These are phyloP conservation scores for Rotaria macrura DNA, from an alignment of 2,888 invertebrate genomes.

Conservation along the genomic window DNA sequence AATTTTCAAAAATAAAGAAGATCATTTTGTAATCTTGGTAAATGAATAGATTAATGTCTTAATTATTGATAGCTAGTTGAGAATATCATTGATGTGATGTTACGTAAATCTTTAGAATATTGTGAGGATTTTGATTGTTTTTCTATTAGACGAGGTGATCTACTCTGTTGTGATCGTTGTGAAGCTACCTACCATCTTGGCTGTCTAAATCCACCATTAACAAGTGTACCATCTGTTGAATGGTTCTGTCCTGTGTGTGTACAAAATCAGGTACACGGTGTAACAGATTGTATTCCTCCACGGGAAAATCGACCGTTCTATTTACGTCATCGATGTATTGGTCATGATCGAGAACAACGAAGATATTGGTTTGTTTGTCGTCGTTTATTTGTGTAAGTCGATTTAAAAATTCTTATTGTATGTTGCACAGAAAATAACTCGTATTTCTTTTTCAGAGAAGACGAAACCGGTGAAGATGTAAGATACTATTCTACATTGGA, in stretches of 20 bases:
- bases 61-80: no score
- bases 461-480: constrained; percentile 11
- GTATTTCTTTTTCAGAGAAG: not conserved
- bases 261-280: constrained; percentile 57
- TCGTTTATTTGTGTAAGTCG: constrained; percentile 76
- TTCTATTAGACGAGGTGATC: constrained; percentile 61
- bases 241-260: constrained; percentile 71
- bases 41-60: no score
- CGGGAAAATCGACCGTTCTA: not conserved
- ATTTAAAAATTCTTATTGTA: not conserved
- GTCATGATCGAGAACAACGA: constrained; percentile 85
- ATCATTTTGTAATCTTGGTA: no score
- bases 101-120: no score
- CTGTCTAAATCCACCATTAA: constrained; percentile 72
- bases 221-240: constrained; percentile 66
- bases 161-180: constrained; percentile 92
- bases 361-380: constrained; percentile 93
- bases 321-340: constrained; percentile 79
- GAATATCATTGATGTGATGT: no score
- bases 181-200: constrained; percentile 92
- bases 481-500: constrained; percentile 5
- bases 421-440: no score
- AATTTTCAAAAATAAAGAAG: no score
- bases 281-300: constrained; percentile 73
- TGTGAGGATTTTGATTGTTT: no score